Base-by-base conservation (phyloP, 2,888 invertebrate genomes). In the Chymomyza caudatula region DNA sequence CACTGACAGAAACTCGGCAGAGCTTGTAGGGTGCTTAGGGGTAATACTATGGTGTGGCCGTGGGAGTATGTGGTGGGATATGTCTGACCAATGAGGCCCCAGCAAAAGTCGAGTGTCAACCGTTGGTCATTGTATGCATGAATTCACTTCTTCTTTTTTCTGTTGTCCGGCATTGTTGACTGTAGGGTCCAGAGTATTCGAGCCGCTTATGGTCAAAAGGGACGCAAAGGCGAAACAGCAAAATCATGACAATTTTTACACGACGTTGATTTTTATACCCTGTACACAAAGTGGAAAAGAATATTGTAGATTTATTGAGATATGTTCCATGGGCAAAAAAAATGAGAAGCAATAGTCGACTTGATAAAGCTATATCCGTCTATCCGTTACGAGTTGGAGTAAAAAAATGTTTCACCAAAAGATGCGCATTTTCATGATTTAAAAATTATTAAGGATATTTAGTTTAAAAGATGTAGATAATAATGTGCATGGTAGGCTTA, bases 1-100 rank as follows among this genome's bases (percentile, higher is more conserved):
- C 69, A 66, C 65, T 72, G 77, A 67, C 75, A 73, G 65, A 29
- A 61, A 15, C 6, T 13, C 15, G 47, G n/a, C n/a, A 20, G 6
- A 19, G 8, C 11, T 25, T 22, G 53, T 22, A 3, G 11, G 22
- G 13, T 11, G 52, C 52, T n/a, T 22, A 20, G 8, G 52, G 4
- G 23, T 15, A n/a, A 54, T 19, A 6, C 53, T 11, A 53, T 22
- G 8, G 29, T 8, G 25, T 25, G 15, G 17, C 49, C 70, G 54
- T 54, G 63, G 58, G 52, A 56, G 56, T 44, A 17, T 49, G 23
- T 23, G 43, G 43, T 60, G 47, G 47, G 63, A 51, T 47, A 44
- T 29, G 23, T 49, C 43, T 22, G 43, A 17, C 59, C 60, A 23
- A 42, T 42, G 49, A 66, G 43, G 47, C 57, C 37, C 1, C 37